These are phyloP conservation scores for Branchipolynoe longqiensis DNA, from an alignment of 2,888 invertebrate genomes.

Conservation along the genomic window DNA sequence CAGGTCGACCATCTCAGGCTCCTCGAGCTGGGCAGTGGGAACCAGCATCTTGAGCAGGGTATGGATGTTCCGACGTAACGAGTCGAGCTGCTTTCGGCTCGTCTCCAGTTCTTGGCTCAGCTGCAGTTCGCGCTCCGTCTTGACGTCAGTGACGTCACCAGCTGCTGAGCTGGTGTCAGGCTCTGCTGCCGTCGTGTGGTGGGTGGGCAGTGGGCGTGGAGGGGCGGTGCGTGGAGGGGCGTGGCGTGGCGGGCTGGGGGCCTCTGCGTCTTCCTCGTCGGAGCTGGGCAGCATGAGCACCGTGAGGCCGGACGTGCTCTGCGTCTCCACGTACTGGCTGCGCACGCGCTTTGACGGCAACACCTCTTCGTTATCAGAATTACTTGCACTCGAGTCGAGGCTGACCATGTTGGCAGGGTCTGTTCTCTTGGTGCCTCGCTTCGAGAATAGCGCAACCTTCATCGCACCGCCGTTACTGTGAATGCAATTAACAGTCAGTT, in stretches of 20 bases:
- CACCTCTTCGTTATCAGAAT: not conserved
- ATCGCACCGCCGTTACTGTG: too few species aligned
- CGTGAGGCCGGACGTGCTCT: not conserved
- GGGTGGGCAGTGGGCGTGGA: not conserved
- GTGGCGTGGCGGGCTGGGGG: too few species aligned
- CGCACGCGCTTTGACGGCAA: not conserved
- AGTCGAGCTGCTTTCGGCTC: not conserved
- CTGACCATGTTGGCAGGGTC: not conserved
- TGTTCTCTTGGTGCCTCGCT: constrained; percentile 3
- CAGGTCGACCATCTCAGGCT: constrained; percentile 38
- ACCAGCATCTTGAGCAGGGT: constrained; percentile 56
- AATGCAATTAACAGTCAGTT: too few species aligned
- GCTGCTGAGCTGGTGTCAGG: not conserved
- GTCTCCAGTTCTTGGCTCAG: not conserved
- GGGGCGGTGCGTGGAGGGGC: too few species aligned
- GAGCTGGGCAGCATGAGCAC: constrained; percentile 13
- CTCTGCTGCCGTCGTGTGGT: not conserved
- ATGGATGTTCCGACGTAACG: constrained; percentile 25
- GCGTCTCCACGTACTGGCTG: not conserved
- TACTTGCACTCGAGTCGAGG: not conserved
- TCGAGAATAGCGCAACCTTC: not conserved
- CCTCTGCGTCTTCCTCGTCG: constrained; percentile 11
- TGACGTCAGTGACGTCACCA: not conserved
- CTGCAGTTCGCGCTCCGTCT: not conserved
- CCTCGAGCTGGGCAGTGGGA: constrained; percentile 24